Base-by-base conservation (phyloP, 2,113 vertebrate species). In the Glareola pratincola region DNA sequence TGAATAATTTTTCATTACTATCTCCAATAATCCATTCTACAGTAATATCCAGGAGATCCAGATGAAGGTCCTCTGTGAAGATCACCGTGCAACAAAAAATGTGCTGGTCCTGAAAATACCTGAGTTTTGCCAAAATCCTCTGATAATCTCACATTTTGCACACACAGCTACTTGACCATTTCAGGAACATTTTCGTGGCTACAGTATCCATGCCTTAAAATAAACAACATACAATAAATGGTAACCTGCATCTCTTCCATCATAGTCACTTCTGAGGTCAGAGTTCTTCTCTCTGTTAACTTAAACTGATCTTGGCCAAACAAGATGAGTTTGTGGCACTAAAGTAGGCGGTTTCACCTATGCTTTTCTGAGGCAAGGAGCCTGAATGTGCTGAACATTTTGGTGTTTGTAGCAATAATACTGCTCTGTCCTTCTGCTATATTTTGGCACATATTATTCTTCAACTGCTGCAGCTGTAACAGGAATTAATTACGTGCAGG, bases 401-500 rank as follows among this genome's bases (percentile, higher is more conserved):
- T 77, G 39, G 34, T 59, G 13, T 50, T 88, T 64, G 39, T 54
- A 60, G 36, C n/a, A 77, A 43, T 60, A 63, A 57, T 83, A 81
- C 16, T 34, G 8, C 37, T 78, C 84, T 60, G 45, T 47, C 67
- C 73, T 92, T 43, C 71, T 79, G 60, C 60, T 84, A 20, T 66
- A 37, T n/a, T 93, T 67, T 48, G 41, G 59, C 63, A 92, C 32
- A 47, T 60, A 48, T 50, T 90, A 72, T 81, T 63, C 80, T 91
- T 81, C 53, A 64, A 23, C 19, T 90, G 47, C 71, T 94, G 59
- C 41, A 88, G 73, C 76, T 84, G 39, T 74, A 89, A 69, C 34
- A 91, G 75, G 60, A 93, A 93, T 94, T 93, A 77, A 86, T 91
- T 82, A 79, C 37, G 50, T 76, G 16, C 68, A 92, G 60, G 9